These are phyloP conservation scores for Thomomys bottae DNA, from an alignment of 2,113 vertebrate genomes.

Conservation along the genomic window DNA sequence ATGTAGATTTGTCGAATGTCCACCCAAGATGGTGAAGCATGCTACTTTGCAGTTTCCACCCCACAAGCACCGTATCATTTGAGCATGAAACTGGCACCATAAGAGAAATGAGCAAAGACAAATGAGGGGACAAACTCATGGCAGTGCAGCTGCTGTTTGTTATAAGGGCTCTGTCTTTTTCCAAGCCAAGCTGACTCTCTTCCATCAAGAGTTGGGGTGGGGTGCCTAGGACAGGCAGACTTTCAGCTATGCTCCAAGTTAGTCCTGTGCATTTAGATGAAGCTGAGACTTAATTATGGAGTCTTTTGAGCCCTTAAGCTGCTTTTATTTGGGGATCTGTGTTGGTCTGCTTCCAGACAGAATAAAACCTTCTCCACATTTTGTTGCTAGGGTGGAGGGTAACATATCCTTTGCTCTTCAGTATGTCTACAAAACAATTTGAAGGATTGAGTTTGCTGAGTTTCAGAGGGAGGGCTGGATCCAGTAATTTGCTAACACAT, in stretches of 20 bases:
- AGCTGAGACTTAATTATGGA: constrained; percentile 61
- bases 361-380: constrained; percentile 54
- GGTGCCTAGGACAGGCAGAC: neutral
- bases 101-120: neutral
- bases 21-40: neutral
- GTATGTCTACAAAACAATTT: neutral
- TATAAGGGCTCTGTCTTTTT: neutral
- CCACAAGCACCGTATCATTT: neutral
- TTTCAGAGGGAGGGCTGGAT: neutral
- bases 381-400: constrained; percentile 45
- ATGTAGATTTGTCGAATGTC: neutral
- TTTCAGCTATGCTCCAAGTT: constrained; percentile 41
- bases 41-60: neutral
- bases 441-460: constrained; percentile 35
- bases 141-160: neutral
- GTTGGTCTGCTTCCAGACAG: constrained; percentile 60
- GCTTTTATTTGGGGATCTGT: constrained; percentile 60
- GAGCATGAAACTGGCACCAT: neutral
- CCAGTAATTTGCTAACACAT: neutral
- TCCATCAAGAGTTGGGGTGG: neutral
- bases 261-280: constrained; percentile 49
- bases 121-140: neutral
- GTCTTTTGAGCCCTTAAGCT: constrained; percentile 46
- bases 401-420: constrained; percentile 18
- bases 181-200: neutral